Evolutionary conservation across 2,888 invertebrate species (phyloP).

Genomic region (Invenusta paracnida): DNA sequence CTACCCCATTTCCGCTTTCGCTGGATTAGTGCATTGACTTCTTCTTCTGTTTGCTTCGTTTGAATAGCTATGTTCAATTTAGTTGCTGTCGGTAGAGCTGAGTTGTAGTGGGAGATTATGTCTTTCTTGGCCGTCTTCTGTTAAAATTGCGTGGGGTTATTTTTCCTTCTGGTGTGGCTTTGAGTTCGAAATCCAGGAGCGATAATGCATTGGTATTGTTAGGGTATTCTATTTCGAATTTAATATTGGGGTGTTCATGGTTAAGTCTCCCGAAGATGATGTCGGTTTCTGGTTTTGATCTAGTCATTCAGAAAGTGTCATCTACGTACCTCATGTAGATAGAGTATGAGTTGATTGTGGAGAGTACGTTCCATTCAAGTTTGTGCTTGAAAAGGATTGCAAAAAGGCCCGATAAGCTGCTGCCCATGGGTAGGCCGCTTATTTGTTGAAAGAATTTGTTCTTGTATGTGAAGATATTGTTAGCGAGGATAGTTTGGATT

Average conservation of each 20-base stretch:
- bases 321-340: neutral
- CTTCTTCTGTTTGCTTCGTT: neutral
- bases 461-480: neutral
- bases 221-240: neutral
- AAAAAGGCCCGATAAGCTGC: neutral
- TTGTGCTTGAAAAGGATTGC: neutral
- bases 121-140: neutral
- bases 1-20: neutral
- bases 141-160: neutral
- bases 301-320: neutral
- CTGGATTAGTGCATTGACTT: neutral
- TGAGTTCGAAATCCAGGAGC: neutral
- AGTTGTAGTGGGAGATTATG: neutral
- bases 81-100: neutral
- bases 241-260: neutral
- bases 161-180: neutral
- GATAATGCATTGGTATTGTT: neutral
- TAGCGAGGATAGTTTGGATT: neutral
- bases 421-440: neutral
- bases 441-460: neutral
- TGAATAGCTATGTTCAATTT: neutral
- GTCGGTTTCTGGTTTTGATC: neutral
- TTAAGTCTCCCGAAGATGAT: neutral
- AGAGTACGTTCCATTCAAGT: neutral
- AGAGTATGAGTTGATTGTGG: neutral